A percentile compares a stretch with the other conserved stretches of the same genome.
Conservation (phyloP, 2,888 invertebrate genomes). For the Sarcophaga variegata region DNA sequence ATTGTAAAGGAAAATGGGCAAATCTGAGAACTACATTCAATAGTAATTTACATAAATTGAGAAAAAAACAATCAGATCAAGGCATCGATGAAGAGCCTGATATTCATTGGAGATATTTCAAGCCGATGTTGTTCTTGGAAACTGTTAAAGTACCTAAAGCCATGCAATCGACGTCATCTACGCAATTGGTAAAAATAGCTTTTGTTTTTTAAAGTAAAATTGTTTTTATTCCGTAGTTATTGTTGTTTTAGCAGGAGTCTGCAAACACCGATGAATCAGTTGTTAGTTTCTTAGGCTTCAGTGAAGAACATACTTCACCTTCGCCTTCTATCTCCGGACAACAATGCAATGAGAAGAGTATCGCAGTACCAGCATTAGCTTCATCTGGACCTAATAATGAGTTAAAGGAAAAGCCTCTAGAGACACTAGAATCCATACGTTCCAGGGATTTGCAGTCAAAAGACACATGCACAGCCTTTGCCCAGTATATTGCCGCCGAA, state of each 20-base stretch:
- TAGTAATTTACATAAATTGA: conserved; percentile 52
- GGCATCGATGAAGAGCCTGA: conserved; percentile 25
- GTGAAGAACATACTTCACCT: background rate
- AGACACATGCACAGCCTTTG: conserved; percentile 12
- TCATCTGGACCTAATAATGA: background rate
- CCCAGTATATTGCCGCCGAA: background rate
- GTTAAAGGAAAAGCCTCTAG: conserved; percentile 20
- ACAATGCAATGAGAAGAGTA: conserved; percentile 3
- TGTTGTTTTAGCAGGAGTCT: conserved; percentile 9
- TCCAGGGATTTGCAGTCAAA: background rate
- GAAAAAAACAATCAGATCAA: conserved; percentile 45
- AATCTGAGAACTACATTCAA: conserved; percentile 60
- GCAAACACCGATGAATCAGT: conserved; percentile 23
- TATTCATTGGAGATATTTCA: conserved; percentile 62
- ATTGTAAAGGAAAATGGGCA: conserved; percentile 65
- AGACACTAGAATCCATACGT: conserved; percentile 19
- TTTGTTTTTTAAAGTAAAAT: background rate
- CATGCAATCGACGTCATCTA: background rate
- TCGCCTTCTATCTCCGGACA: background rate
- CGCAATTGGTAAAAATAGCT: conserved; percentile 17
- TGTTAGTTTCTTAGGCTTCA: background rate
- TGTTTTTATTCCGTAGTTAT: background rate
- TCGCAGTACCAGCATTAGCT: background rate
- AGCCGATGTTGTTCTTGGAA: conserved; percentile 58
- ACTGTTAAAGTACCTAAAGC: background rate